phyloP scores from a whole-genome alignment of 2,797 vertebrate genomes.

The Chelidonichthys spinosus region DNA sequence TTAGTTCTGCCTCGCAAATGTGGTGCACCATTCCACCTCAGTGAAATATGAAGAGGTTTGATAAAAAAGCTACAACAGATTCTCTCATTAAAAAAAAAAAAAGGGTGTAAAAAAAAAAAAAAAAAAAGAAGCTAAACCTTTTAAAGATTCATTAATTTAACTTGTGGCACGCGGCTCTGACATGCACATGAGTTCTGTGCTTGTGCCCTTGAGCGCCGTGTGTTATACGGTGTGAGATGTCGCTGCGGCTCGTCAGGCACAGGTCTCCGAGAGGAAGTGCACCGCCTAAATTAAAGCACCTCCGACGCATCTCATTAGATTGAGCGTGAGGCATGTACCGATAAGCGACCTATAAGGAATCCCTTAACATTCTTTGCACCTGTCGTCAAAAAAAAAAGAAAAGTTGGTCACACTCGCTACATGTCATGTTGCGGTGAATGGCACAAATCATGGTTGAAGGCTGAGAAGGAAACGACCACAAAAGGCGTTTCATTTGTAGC shows the following conservation, averaged over 20 bases:
- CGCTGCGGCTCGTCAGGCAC: conserved; percentile 46
- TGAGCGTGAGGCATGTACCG: conserved; percentile 34
- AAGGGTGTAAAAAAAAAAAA: not conserved
- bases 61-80: conserved; percentile 84
- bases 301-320: conserved; percentile 38
- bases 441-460: conserved; percentile 54
- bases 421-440: conserved; percentile 42
- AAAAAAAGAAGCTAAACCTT: conserved; percentile 82
- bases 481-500: conserved; percentile 70
- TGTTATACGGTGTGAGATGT: conserved; percentile 60
- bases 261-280: conserved; percentile 47
- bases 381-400: conserved; percentile 23
- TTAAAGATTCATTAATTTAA: conserved; percentile 87
- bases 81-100: conserved; percentile 76
- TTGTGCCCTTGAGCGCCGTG: conserved; percentile 70
- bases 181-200: conserved; percentile 70
- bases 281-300: conserved; percentile 57
- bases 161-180: conserved; percentile 80
- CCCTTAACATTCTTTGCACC: conserved; percentile 42
- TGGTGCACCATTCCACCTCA: conserved; percentile 83
- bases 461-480: conserved; percentile 62
- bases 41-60: conserved; percentile 85
- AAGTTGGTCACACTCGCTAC: conserved; percentile 30
- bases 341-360: conserved; percentile 22
- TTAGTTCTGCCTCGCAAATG: conserved; percentile 87